A percentile compares a stretch with the other conserved stretches of the same genome.
Evolutionary conservation across 2,888 invertebrate genomes (phyloP).

Genomic region (Cynaeus angustus): DNA sequence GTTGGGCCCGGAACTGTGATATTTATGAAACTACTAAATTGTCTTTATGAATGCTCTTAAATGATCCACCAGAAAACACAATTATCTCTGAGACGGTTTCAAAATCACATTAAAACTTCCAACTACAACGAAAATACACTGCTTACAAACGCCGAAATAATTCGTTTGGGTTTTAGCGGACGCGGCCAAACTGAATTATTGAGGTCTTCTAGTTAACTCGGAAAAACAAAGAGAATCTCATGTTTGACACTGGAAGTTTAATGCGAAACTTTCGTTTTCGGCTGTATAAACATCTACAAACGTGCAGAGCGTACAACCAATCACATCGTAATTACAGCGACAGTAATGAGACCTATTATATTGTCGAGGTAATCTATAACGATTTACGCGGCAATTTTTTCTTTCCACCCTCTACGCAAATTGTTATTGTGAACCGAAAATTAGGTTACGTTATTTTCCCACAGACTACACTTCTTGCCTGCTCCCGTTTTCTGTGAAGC

Average conservation of each 20-base stretch:
- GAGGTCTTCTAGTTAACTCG: slow-evolving; percentile 5
- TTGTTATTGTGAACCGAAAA: not conserved
- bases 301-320: too few species aligned
- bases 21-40: slow-evolving; percentile 47
- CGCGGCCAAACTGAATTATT: slow-evolving; percentile 17
- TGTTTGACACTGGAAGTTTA: slow-evolving; percentile 1
- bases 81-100: slow-evolving; percentile 42
- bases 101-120: slow-evolving; percentile 43
- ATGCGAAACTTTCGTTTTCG: not conserved
- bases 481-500: not conserved
- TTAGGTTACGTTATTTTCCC: slow-evolving; percentile 1
- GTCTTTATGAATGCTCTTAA: slow-evolving; percentile 43
- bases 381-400: too few species aligned
- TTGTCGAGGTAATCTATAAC: too few species aligned
- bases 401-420: not conserved
- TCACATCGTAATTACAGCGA: too few species aligned
- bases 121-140: slow-evolving; percentile 28
- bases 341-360: too few species aligned
- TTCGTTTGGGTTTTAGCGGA: slow-evolving; percentile 15
- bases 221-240: slow-evolving; percentile 4
- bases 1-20: slow-evolving; percentile 30
- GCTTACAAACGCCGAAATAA: slow-evolving; percentile 12
- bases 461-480: not conserved
- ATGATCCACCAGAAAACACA: slow-evolving; percentile 44
- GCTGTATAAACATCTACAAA: too few species aligned